Evolutionary conservation across 2,113 vertebrate genomes (phyloP), one percentile per base, ranked within the genome.

Genomic region (Capreolus pygargus): DNA sequence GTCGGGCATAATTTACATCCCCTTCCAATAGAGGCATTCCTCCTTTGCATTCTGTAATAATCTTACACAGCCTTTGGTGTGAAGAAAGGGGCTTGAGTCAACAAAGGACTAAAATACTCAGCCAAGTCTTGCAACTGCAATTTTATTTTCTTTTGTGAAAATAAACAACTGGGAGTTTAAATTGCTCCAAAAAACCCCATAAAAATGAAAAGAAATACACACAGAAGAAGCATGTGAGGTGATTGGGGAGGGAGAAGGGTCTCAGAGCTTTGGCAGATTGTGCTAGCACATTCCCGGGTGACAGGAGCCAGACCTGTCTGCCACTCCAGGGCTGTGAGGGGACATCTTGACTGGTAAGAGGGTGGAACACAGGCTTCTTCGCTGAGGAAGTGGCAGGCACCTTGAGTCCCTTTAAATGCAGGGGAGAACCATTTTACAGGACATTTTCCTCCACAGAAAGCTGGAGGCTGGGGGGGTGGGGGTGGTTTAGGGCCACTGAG

Each of bases 101-200:
- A 87, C n/a, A 74, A 95, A 55, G 67, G n/a, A 89, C 54, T 17
- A 45, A 93, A 83, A 90, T 33, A 95, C 54, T 57, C 90, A 95
- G 81, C 52, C 96, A 89, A 93, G 88, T 97, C 57, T 96, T 98
- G 97, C 98, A 98, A 98, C 96, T 98, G 98, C 86, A 98, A 97
- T 98, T 99, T 99, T 99, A 99, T 99, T 99, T 98, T 98, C 96
- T 98, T 98, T 98, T 97, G 98, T 99, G 98, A 99, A 99, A 99
- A 99, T 98, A 97, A 98, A 98, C 98, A 98, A 93, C 90, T 95
- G 98, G 94, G 97, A 98, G 94, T 98, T 94, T 85, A 84, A 97
- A 97, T 91, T 96, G 96, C 97, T 94, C 96, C 96, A 91, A 97
- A 90, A 97, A 58, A n/a, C 23, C 95, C 97, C 98, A 96, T 97